Evolutionary conservation across 2,797 vertebrate species (phyloP), one percentile per base, ranked within the genome.

Genomic region (Gallinago solitaria): DNA sequence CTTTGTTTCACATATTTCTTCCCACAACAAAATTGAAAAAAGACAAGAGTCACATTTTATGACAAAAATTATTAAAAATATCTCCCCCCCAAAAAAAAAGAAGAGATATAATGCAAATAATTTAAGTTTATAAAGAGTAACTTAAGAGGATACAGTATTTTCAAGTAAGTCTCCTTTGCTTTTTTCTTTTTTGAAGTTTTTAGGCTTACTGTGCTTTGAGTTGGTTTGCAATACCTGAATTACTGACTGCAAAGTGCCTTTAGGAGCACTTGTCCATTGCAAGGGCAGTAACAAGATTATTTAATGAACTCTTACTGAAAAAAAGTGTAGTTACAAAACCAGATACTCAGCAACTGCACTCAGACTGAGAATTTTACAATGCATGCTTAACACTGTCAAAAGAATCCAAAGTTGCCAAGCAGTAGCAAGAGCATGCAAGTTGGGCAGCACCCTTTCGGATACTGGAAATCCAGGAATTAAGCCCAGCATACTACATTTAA

Each of bases 401-500:
- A 96, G 89, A 97, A 97, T 91, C 88, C 86, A 95, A 96, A 97
- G 84, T 7, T 96, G 83, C 91, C 87, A 97, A 95, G 91, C 51
- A 97, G 70, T 41, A 96, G 32, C 27, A 83, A 88, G 41, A 97
- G 61, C 93, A 73, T 97, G 97, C 97, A 97, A 96, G 93, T 33
- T 95, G 69, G 90, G 93, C 93, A 97, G 86, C 85, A 61, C 41
- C 90, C 45, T 90, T 91, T 32, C 33, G 25, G 77, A 92, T n/a
- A 97, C 90, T 37, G 56, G 90, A 84, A 97, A 85, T 78, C 71
- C 85, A 93, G 89, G 80, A 92, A 95, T 87, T 95, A 96, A 96
- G 97, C 89, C 93, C 95, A 97, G 89, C 82, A 96, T 48, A 93
- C 74, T 67, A 20, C 93, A 97, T 98, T 98, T 98, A 98, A 98